Evolutionary conservation across 2,797 vertebrate genomes (phyloP), one percentile per base, ranked within the genome.

Genomic region (Pseudochaenichthys georgianus): DNA sequence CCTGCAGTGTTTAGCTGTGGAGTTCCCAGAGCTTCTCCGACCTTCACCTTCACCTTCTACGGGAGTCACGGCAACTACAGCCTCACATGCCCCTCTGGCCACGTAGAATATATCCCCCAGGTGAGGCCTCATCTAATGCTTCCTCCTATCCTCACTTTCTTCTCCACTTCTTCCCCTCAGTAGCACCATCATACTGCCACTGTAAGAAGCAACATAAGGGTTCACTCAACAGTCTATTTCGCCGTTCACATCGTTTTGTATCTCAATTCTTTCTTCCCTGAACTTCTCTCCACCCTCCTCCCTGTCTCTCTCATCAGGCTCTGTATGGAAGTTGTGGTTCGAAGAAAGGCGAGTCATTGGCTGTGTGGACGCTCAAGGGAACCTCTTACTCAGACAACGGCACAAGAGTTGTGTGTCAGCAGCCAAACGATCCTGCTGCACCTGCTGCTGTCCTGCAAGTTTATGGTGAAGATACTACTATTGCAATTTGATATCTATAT

Each of bases 1-100:
- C 58, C 86, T 21, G 91, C 72, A 1, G 78, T 60, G 76, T 93
- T 93, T 60, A 9, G 0, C 53, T 94, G 93, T 70, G 88, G 87
- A 3, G 90, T 90, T 0, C 66, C 88, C 0, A 0, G 46, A 41
- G 34, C 8, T 1, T 78, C 81, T 15, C 47, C 75, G 0, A 54
- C 69, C 19, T 19, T 93, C 38, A 90, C 59, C 0, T 86, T 94
- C 10, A 89, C 46, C 46, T 68, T 88, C 38, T 80, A 80, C 0
- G 34, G 81, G 8, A 75, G 46, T 51, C 60, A 85, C 1, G 21
- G 38, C 3, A 91, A 70, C 78, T 76, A 87, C 77, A 90, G 2
- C n/a, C 70, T 94, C 71, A 88, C 16, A 61, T 94, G 93, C 34
- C 90, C 90, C 2, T 0, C 34, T 0, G 83, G 77, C 4, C 53